Percentiles rank a stretch among this genome's conserved stretches.
Conservation (phyloP, 2,797 vertebrate genomes). For the Gallinago stenura region DNA sequence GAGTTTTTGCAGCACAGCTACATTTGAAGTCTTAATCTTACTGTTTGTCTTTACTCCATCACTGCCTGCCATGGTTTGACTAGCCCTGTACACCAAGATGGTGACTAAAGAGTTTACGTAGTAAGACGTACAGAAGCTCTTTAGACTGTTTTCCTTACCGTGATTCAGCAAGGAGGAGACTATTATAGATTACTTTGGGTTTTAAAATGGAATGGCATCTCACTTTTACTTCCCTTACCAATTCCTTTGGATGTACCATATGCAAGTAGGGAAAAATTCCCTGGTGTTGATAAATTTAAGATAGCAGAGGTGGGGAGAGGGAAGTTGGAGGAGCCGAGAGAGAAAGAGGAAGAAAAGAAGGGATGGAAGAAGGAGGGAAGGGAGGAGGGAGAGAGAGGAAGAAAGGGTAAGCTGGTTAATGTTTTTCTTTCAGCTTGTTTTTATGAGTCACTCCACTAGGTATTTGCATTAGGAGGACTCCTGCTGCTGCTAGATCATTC, state of each 20-base stretch:
- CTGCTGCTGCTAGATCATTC: constrained; percentile 70
- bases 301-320: background rate
- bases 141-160: background rate
- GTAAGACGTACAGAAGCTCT: background rate
- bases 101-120: background rate
- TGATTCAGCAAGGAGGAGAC: background rate
- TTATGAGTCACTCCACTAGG: constrained; percentile 76
- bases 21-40: background rate
- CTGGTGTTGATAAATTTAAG: constrained; percentile 40
- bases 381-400: background rate
- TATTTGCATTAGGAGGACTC: constrained; percentile 79
- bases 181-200: background rate
- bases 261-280: constrained; percentile 4
- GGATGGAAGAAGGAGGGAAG: no score
- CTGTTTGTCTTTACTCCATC: background rate
- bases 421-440: constrained; percentile 78
- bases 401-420: constrained; percentile 73
- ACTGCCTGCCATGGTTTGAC: background rate
- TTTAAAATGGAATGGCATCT: background rate
- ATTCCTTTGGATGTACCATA: background rate
- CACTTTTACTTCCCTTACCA: background rate
- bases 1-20: background rate
- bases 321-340: background rate
- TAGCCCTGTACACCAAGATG: background rate
- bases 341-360: background rate